Percentiles rank a stretch among this genome's conserved stretches.
Conservation (phyloP, 1,140 invertebrate species). For the Akabosia matsudoensis region DNA sequence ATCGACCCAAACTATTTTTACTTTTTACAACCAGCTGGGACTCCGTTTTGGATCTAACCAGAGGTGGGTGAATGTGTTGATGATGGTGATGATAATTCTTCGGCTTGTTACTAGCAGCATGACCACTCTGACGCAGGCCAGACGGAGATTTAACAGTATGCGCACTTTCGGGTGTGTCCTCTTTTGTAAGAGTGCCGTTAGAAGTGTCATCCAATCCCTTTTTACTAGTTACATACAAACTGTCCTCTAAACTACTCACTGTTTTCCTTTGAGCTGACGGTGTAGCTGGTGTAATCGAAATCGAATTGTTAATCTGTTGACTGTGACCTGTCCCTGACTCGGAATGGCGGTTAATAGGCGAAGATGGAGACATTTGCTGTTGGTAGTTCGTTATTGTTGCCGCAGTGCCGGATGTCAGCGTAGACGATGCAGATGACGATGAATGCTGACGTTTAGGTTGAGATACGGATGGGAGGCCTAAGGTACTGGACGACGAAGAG, state of each 20-base stretch:
- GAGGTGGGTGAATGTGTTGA: constrained; percentile 7
- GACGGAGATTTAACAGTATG: background rate
- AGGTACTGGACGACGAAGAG: background rate
- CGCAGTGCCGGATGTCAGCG: constrained; percentile 7
- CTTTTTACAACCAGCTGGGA: constrained; percentile 39
- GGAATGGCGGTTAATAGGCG: background rate
- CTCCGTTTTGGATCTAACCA: constrained; percentile 42
- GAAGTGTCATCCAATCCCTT: background rate
- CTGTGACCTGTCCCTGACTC: background rate
- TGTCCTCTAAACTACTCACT: background rate
- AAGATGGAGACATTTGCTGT: constrained; percentile 11
- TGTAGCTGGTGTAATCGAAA: background rate
- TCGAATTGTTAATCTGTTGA: background rate
- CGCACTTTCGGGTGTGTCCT: background rate
- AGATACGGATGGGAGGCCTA: background rate
- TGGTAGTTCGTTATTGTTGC: background rate
- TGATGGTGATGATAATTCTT: background rate
- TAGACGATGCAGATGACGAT: constrained; percentile 13
- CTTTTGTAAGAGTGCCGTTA: background rate
- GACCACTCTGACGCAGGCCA: background rate
- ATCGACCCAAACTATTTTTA: constrained; percentile 10
- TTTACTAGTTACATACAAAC: background rate
- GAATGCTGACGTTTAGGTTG: constrained; percentile 19
- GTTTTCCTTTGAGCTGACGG: background rate
- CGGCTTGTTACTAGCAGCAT: background rate